A percentile compares a stretch with the other conserved stretches of the same genome.
Evolutionary conservation across 2,888 invertebrate genomes (phyloP).

Genomic region (Furcula furcula): DNA sequence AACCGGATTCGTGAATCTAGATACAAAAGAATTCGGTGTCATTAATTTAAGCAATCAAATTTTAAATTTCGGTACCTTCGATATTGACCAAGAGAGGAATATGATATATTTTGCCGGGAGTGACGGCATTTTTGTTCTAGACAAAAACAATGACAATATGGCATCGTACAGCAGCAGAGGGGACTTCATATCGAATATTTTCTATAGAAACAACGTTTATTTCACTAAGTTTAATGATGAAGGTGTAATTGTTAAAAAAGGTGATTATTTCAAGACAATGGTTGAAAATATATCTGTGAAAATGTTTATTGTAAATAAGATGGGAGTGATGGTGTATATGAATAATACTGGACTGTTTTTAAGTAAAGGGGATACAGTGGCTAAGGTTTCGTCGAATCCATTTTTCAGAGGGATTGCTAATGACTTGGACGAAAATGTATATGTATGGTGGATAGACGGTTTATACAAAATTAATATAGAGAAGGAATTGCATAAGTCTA

Average conservation of each 20-base stretch:
- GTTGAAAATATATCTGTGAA: constrained; percentile 48
- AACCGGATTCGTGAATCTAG: constrained; percentile 57
- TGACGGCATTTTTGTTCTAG: constrained; percentile 56
- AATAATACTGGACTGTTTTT: constrained; percentile 55
- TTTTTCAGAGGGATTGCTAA: constrained; percentile 62
- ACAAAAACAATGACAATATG: constrained; percentile 39
- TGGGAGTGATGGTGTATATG: constrained; percentile 52
- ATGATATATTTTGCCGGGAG: constrained; percentile 62
- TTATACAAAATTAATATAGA: constrained; percentile 57
- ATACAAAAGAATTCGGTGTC: constrained; percentile 33
- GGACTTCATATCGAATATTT: constrained; percentile 51
- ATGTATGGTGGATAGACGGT: constrained; percentile 70
- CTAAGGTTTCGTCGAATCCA: constrained; percentile 53
- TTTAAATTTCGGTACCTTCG: constrained; percentile 64
- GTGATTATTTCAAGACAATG: constrained; percentile 47
- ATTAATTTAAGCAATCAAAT: constrained; percentile 39
- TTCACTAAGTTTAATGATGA: constrained; percentile 48
- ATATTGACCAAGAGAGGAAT: constrained; percentile 59
- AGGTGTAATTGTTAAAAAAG: constrained; percentile 55
- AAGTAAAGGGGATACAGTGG: constrained; percentile 38
- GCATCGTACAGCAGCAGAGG: constrained; percentile 57
- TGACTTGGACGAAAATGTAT: constrained; percentile 56
- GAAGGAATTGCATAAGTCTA: constrained; percentile 43
- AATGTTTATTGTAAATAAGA: constrained; percentile 59
- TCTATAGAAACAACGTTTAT: constrained; percentile 57